These are phyloP conservation scores for Pyrrhia umbra DNA, from an alignment of 2,888 invertebrate species.

Conservation along the genomic window DNA sequence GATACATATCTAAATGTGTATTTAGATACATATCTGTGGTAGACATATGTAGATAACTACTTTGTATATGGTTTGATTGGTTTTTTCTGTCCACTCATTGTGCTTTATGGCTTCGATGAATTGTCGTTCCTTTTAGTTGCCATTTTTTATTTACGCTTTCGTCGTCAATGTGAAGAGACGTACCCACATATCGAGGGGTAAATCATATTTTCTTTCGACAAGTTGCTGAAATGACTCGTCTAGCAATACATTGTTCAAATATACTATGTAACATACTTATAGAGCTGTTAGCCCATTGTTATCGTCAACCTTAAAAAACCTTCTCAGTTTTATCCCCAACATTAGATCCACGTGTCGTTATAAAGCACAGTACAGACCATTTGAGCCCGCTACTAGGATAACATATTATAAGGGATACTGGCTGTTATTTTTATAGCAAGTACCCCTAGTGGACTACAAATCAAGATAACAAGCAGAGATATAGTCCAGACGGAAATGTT, in stretches of 20 bases:
- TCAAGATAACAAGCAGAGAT: conserved; percentile 86
- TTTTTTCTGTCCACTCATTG: too few species aligned
- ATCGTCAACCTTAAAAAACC: conserved; percentile 69
- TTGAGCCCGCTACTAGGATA: conserved; percentile 73
- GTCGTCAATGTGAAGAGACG: too few species aligned
- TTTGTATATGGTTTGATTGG: too few species aligned
- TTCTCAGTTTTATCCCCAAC: conserved; percentile 65
- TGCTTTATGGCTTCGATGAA: too few species aligned
- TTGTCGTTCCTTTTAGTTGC: conserved; percentile 40
- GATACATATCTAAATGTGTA: too few species aligned
- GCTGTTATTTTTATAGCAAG: conserved; percentile 83
- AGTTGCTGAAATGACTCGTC: not conserved
- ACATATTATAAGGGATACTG: conserved; percentile 75
- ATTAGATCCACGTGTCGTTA: conserved; percentile 75
- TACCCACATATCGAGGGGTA: not conserved
- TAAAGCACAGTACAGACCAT: conserved; percentile 77
- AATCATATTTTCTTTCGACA: not conserved
- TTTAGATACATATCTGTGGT: too few species aligned
- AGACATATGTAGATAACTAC: too few species aligned
- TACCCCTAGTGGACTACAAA: conserved; percentile 83
- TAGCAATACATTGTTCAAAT: conserved; percentile 4
- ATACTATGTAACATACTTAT: conserved; percentile 52
- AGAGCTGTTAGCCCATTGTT: conserved; percentile 54
- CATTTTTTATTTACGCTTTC: conserved; percentile 34
- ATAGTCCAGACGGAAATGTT: conserved; percentile 77